A percentile compares a stretch with the other conserved stretches of the same genome.
Conservation (phyloP, 1,140 invertebrate species). For the Arctopsyche grandis region DNA sequence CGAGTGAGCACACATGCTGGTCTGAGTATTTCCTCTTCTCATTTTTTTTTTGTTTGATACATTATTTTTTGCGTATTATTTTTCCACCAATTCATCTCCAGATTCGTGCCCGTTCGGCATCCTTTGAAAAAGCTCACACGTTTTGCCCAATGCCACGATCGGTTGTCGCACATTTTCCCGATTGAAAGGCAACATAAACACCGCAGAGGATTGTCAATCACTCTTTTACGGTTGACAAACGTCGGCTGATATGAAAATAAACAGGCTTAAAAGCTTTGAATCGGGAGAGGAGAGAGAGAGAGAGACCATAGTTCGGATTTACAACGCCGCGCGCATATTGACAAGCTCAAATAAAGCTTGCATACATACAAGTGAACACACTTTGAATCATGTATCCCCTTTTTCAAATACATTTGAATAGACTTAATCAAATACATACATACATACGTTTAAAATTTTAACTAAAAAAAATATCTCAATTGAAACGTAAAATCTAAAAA, state of each 20-base stretch:
- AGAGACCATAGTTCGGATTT: slow-evolving; percentile 25
- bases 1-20: not conserved
- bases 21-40: not conserved
- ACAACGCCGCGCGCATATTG: not conserved
- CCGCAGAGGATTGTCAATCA: slow-evolving; percentile 38
- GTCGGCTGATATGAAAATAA: slow-evolving; percentile 45
- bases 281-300: not conserved
- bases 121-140: slow-evolving; percentile 6
- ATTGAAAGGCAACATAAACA: slow-evolving; percentile 11
- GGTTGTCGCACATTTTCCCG: not conserved
- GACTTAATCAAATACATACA: too few relatives aligned
- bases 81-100: slow-evolving; percentile 16
- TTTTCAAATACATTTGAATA: too few relatives aligned
- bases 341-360: not conserved
- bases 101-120: not conserved
- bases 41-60: not conserved
- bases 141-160: not conserved
- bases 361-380: not conserved
- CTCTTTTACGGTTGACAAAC: slow-evolving; percentile 44
- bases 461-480: too few relatives aligned
- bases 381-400: too few relatives aligned
- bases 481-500: too few relatives aligned
- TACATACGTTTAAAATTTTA: too few relatives aligned
- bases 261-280: slow-evolving; percentile 47
- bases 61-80: not conserved